phyloP scores from a whole-genome alignment of 1,140 invertebrate genomes.

The Caenorhabditis briggsae region DNA sequence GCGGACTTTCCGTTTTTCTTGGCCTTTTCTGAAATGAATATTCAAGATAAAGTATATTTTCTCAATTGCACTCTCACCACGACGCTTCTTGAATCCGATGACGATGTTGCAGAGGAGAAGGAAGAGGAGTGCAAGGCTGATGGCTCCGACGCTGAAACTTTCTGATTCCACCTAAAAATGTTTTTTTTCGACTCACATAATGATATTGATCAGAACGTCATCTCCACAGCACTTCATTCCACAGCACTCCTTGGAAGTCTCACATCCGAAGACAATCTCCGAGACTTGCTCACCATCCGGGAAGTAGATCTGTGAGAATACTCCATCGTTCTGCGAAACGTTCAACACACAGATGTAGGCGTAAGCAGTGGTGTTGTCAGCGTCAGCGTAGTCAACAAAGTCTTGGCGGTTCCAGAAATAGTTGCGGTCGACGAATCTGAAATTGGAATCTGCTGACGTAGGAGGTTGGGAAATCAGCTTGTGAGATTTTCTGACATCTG shows the following conservation, averaged over 20 bases:
- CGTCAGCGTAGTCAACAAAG: not conserved
- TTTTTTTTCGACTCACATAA: not conserved
- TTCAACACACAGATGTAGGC: constrained; percentile 8
- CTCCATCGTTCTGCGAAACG: not conserved
- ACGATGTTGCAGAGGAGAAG: constrained; percentile 39
- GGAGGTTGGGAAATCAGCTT: too few relatives aligned
- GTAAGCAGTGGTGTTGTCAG: not conserved
- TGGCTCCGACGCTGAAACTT: constrained; percentile 2
- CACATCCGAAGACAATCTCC: constrained; percentile 28
- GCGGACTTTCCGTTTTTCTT: not conserved
- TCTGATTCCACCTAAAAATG: not conserved
- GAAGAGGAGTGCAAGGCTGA: constrained; percentile 26
- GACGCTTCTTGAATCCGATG: constrained; percentile 48
- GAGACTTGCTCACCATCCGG: not conserved
- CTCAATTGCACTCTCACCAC: not conserved
- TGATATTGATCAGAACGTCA: constrained; percentile 23
- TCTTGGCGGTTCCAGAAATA: constrained; percentile 11
- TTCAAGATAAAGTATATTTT: too few relatives aligned
- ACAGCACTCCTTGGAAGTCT: constrained; percentile 31
- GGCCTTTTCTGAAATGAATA: constrained; percentile 31
- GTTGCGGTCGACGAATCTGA: constrained; percentile 24
- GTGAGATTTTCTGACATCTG: too few relatives aligned
- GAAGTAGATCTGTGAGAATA: constrained; percentile 41
- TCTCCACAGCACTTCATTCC: constrained; percentile 48
- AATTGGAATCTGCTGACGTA: not conserved